Base-by-base conservation (phyloP, 2,888 invertebrate species). In the Cryptocephalus moraei region DNA sequence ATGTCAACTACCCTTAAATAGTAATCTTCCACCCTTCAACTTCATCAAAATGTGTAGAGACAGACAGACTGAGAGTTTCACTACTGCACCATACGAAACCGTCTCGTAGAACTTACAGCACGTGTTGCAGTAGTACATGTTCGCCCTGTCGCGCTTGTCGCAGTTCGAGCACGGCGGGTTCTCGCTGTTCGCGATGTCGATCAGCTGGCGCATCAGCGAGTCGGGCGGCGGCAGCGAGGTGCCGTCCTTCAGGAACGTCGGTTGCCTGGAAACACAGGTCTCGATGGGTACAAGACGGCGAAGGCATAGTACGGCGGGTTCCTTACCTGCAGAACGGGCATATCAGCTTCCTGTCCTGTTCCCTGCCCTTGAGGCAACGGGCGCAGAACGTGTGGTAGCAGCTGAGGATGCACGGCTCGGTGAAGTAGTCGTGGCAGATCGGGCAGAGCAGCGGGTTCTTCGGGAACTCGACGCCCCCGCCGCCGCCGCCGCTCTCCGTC, bases 121-220 rank as follows among this genome's bases (percentile, higher is more conserved):
- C 42, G 86, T 86, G 64, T 82, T 84, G 73, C 86, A 86, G 73
- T 84, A 85, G 68, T 75, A 85, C 86, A 86, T 86, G 48, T 82
- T 81, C 49, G 75, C 69, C 52, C 78, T 74, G 62, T 80, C 79
- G 14, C 79, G 69, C 60, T 84, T 84, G 70, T 86, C 86, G 69
- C 86, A 86, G 68, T 86, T 86, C 51, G 85, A 84, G 70, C 86
- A 86, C 8, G 80, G 77, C 44, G 85, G 84, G 64, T 82, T 80
- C 59, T 82, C 80, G 52, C 82, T 81, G 60, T 82, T 80, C 0
- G 83, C 80, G 45, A 82, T 74, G 56, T 84, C 84, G 33, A 86
- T 78, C 49, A 86, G 71, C 64, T 84, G 85, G 33, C 79, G 73
- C 69, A 86, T 79, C 52, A 86, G 68, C 41, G 75, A 74, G 68